Evolutionary conservation across 2,797 vertebrate genomes (phyloP), one percentile per base, ranked within the genome.

Genomic region (Myripristis murdjan): DNA sequence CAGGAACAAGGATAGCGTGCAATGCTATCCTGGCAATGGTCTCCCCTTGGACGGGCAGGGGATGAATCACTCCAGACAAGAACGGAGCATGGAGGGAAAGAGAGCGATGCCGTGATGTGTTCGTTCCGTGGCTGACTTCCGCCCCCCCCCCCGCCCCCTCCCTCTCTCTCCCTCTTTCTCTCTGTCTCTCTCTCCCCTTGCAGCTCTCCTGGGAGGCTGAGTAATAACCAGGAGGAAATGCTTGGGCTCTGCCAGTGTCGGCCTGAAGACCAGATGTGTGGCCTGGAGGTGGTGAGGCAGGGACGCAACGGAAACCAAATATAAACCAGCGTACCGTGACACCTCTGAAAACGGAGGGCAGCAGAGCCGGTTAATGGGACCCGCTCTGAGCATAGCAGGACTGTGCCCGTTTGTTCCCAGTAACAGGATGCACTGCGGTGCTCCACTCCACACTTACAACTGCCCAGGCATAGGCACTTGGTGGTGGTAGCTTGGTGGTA

Each of bases 221-320:
- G 89, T n/a, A n/a, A n/a, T 94, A 94, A 94, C 91, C 87, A 87
- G 84, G 77, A 90, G 92, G 92, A 95, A 95, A 94, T 92, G 91
- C 91, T 91, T 87, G 88, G 88, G 86, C 85, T 89, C 81, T 92
- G 91, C 91, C 91, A 92, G 87, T 87, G 85, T 86, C 69, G 77
- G 89, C 84, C 85, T 91, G 90, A 92, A 85, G 85, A 93, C 85
- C 94, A 95, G 94, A 95, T 94, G 93, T 92, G 90, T 88, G 87
- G 90, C 91, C 88, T 90, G 73, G 83, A 91, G 91, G 90, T 90
- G 91, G 87, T 88, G 88, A 89, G 84, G 90, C 82, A 81, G 78
- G 88, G 89, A 91, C 81, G 83, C 86, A 92, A 89, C 82, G 75
- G 86, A 91, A 92, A 92, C 90, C 89, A 89, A 92, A 91, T 88